These are phyloP conservation scores for Entomyzon cyanotis DNA, from an alignment of 2,113 vertebrate species.

Conservation along the genomic window DNA sequence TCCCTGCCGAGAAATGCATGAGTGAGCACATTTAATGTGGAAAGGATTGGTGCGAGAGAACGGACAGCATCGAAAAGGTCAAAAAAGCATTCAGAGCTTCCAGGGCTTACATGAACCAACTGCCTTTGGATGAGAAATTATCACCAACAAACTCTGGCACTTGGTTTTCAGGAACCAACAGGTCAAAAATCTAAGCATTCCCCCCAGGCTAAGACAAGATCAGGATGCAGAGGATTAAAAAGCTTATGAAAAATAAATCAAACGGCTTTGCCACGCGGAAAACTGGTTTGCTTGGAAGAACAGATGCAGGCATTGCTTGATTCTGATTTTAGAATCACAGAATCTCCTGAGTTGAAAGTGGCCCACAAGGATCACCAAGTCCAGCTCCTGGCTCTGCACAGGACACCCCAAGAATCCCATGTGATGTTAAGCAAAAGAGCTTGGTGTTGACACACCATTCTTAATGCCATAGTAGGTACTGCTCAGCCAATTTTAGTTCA, in stretches of 20 bases:
- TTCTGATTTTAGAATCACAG: not conserved
- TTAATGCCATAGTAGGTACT: not conserved
- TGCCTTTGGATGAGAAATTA: not conserved
- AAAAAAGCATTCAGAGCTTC: not conserved
- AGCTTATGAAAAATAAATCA: conserved; percentile 16
- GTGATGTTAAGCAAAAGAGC: not conserved
- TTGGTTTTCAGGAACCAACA: not conserved
- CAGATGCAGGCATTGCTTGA: not conserved
- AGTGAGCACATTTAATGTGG: not conserved
- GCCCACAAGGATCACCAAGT: accelerated
- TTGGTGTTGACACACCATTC: accelerated
- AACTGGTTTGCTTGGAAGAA: not conserved
- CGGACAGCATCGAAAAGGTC: not conserved
- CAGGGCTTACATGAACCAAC: not conserved
- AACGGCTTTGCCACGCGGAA: not conserved
- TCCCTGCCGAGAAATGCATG: not conserved
- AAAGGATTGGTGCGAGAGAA: not conserved
- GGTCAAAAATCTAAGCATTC: conserved; percentile 10
- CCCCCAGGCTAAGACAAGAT: conserved; percentile 39
- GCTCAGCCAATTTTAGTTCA: not conserved
- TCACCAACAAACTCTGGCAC: not conserved
- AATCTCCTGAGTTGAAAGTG: not conserved
- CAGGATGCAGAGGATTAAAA: conserved; percentile 50
- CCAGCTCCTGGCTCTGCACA: not conserved
- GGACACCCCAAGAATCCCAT: not conserved